These are phyloP conservation scores for Napeogenes sylphis DNA, from an alignment of 2,888 invertebrate genomes.

Conservation along the genomic window DNA sequence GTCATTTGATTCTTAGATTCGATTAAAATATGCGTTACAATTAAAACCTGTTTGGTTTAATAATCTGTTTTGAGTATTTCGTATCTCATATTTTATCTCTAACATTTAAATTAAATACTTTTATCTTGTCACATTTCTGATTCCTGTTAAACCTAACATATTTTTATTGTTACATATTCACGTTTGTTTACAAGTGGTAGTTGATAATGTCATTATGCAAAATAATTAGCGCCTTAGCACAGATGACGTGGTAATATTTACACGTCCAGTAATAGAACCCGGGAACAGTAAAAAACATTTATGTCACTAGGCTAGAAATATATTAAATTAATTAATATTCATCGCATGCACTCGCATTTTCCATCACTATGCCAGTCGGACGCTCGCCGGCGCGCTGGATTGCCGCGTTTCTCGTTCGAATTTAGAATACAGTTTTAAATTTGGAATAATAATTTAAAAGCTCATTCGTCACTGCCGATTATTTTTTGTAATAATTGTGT, in stretches of 20 bases:
- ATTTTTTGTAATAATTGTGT: not conserved
- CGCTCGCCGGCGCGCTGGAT: slow-evolving; percentile 46
- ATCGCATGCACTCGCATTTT: slow-evolving; percentile 30
- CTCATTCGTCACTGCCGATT: not conserved
- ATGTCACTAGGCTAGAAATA: slow-evolving; percentile 10
- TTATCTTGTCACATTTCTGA: too few relatives aligned
- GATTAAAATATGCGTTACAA: too few relatives aligned
- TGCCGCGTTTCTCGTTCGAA: slow-evolving; percentile 49
- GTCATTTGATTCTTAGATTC: too few relatives aligned
- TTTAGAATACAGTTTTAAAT: slow-evolving; percentile 26
- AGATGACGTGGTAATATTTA: not conserved
- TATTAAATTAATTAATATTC: slow-evolving; percentile 16
- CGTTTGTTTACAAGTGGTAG: too few relatives aligned
- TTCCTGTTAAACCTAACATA: too few relatives aligned
- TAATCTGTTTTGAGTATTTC: too few relatives aligned
- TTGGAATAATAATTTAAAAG: slow-evolving; percentile 1
- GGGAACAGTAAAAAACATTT: slow-evolving; percentile 11
- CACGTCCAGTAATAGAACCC: not conserved
- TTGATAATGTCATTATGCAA: too few relatives aligned
- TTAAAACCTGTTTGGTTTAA: too few relatives aligned
- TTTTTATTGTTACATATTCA: too few relatives aligned
- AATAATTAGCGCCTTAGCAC: too few relatives aligned
- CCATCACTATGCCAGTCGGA: slow-evolving; percentile 58
- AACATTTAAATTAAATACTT: too few relatives aligned
- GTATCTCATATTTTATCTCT: too few relatives aligned